phyloP scores from a whole-genome alignment of 2,113 vertebrate species.

The Microtus montanus region DNA sequence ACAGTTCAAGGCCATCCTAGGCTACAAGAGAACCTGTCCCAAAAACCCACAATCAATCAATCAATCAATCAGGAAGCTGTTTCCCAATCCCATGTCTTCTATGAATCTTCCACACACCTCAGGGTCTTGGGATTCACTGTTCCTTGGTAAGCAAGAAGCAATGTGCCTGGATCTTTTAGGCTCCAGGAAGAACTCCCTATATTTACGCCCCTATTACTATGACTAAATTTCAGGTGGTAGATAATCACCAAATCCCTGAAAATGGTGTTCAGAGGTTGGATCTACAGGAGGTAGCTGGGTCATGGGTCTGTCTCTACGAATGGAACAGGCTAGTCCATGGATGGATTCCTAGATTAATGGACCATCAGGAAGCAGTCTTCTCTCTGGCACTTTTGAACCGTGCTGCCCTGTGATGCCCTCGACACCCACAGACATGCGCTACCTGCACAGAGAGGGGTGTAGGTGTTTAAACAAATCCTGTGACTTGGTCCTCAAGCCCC shows the following conservation, averaged over 20 bases:
- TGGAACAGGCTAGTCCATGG: background rate
- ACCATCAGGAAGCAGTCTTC: background rate
- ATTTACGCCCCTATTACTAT: background rate
- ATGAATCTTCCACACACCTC: background rate
- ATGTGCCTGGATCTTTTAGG: slow-evolving; percentile 16
- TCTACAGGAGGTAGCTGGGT: background rate
- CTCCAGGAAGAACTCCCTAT: background rate
- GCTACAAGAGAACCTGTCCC: background rate
- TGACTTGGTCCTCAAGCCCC: background rate
- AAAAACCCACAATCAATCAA: background rate
- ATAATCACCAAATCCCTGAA: background rate
- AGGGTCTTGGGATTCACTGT: background rate
- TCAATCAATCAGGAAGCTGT: background rate
- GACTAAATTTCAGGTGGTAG: background rate
- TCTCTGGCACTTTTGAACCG: background rate
- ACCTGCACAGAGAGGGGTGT: background rate
- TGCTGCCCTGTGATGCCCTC: no score
- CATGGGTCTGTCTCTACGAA: background rate
- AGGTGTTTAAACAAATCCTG: background rate
- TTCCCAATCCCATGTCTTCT: background rate
- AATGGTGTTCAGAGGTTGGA: background rate
- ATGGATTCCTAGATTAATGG: background rate
- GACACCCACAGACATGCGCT: background rate
- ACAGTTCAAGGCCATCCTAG: background rate
- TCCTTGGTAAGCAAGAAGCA: background rate